phyloP scores from a whole-genome alignment of 2,888 invertebrate genomes.

The Pachydiplax longipennis region DNA sequence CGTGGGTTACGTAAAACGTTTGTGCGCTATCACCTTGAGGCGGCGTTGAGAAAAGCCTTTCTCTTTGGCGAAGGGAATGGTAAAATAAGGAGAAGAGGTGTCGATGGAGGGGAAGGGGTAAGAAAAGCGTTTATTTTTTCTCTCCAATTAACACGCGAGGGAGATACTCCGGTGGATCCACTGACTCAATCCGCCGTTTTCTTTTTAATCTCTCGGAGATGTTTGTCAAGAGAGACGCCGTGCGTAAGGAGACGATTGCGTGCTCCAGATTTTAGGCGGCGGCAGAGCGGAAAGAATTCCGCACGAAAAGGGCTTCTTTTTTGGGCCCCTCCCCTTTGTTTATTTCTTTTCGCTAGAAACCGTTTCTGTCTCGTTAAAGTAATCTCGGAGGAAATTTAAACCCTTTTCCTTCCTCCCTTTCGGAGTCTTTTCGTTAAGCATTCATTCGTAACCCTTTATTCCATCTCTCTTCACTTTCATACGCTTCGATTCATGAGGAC shows the following conservation, averaged over 20 bases:
- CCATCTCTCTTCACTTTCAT: neutral
- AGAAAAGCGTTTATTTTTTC: neutral
- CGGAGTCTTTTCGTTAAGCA: neutral
- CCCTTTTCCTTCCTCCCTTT: neutral
- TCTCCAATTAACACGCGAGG: neutral
- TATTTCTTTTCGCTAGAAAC: neutral
- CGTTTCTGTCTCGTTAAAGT: neutral
- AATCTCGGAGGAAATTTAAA: constrained; percentile 24
- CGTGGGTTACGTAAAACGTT: too few species aligned
- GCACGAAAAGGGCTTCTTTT: neutral
- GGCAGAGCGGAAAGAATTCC: constrained; percentile 1
- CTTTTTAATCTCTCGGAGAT: neutral
- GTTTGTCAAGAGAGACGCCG: neutral
- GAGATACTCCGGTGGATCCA: neutral
- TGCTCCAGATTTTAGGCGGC: neutral
- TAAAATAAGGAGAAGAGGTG: neutral
- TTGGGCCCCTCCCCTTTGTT: neutral
- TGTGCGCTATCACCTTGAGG: too few species aligned
- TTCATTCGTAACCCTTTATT: neutral
- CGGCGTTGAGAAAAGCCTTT: too few species aligned
- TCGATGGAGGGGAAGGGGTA: neutral
- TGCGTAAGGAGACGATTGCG: neutral
- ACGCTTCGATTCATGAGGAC: neutral
- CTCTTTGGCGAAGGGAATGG: neutral
- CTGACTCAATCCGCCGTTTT: neutral